A percentile compares a stretch with the other conserved stretches of the same genome.
phyloP scores from a whole-genome alignment of 2,888 invertebrate genomes.

The Drosophila parthenogenetica region DNA sequence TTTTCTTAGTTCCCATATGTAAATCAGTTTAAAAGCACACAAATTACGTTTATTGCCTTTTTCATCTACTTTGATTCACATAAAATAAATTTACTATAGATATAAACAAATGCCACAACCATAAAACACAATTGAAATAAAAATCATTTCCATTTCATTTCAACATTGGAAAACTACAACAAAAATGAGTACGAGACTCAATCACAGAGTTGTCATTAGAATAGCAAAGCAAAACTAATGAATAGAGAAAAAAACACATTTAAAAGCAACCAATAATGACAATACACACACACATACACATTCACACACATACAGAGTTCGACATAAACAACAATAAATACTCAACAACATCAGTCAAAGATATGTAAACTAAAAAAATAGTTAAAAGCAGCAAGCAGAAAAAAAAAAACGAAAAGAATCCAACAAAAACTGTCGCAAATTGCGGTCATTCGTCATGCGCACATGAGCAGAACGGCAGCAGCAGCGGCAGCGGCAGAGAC shows the following conservation, averaged over 20 bases:
- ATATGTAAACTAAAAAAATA: constrained; percentile 72
- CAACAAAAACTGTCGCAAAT: constrained; percentile 82
- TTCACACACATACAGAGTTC: constrained; percentile 23
- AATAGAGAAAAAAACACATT: constrained; percentile 48
- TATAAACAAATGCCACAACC: constrained; percentile 18
- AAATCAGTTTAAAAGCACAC: not conserved
- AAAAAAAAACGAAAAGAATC: constrained; percentile 30
- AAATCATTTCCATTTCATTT: constrained; percentile 60
- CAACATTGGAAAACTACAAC: constrained; percentile 37
- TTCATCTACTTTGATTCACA: constrained; percentile 7
- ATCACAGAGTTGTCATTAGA: constrained; percentile 53
- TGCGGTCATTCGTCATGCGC: constrained; percentile 85
- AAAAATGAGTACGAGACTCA: constrained; percentile 28
- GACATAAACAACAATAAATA: constrained; percentile 60
- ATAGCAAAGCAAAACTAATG: constrained; percentile 45
- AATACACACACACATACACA: constrained; percentile 50
- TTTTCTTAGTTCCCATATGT: not conserved
- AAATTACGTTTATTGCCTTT: constrained; percentile 9
- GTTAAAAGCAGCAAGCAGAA: constrained; percentile 49
- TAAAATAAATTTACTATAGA: constrained; percentile 2
- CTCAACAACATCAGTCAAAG: constrained; percentile 68
- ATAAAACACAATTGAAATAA: constrained; percentile 46
- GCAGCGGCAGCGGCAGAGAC: constrained; percentile 29
- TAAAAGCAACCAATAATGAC: constrained; percentile 72
- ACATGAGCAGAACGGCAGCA: constrained; percentile 78